Base-by-base conservation (phyloP, 2,888 invertebrate species). In the Zelleria hepariella region DNA sequence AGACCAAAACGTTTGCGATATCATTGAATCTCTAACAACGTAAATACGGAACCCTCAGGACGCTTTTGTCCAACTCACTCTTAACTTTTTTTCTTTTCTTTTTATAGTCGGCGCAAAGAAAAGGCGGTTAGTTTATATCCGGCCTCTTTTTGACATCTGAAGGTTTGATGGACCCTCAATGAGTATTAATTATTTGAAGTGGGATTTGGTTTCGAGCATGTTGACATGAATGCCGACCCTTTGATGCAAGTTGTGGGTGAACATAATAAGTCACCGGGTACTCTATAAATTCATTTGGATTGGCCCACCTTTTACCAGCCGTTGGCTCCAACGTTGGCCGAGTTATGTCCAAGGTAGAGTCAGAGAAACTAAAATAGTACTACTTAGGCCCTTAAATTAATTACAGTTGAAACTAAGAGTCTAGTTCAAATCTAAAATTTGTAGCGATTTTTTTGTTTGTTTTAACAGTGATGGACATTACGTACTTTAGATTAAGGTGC, bases 41-140 rank as follows among this genome's bases (percentile, higher is more conserved):
- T n/a, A 10, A 42, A 42, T 42, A 42, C 10, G 32, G 32, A 42
- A 42, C 32, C 32, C 32, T 42, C 10, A 42, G 0, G 10, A 15
- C 15, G 15, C 32, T 15, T n/a, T n/a, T 10, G 15, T 42, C 10
- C 15, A 42, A 32, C 10, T 42, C n/a, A 42, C 15, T 2, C 20
- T 18, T 47, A 47, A 21, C 75, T 79, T 82, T 82, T 82, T 82
- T 78, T 83, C 72, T 76, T 66, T 74, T 75, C 77, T 74, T 71
- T 68, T 73, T 78, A 74, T 78, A 73, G 67, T 67, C 71, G 76
- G 87, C 81, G 88, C 75, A 86, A 88, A 87, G 86, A 88, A 88
- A 85, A 86, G 88, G 88, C 88, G 88, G 87, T 86, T 80, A 84
- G 88, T 88, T 88, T 88, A 87, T 88, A 85, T 88, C 88, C 88